Conservation (phyloP, 1,140 invertebrate species). For the Venustaconcha ellipsiformis region DNA sequence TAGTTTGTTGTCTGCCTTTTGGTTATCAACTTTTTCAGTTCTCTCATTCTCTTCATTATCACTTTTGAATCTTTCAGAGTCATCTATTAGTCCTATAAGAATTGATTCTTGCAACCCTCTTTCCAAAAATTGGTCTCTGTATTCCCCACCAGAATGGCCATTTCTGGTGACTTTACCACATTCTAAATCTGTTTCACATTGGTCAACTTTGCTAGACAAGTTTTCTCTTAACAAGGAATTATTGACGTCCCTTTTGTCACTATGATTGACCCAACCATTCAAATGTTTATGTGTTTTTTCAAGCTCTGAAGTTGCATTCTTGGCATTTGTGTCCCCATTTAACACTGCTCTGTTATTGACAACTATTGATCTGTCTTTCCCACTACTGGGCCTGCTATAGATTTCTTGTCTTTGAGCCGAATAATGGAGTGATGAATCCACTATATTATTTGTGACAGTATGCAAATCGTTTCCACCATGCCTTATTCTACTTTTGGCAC, state of each 20-base stretch:
- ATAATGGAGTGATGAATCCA: conserved; percentile 22
- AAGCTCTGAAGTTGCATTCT: background rate
- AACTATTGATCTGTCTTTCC: background rate
- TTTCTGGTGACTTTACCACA: background rate
- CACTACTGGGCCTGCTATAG: background rate
- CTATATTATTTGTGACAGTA: conserved; percentile 23
- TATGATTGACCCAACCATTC: background rate
- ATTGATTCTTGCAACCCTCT: too few species aligned
- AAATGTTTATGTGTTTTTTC: background rate
- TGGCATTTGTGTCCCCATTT: background rate
- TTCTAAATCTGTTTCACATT: background rate
- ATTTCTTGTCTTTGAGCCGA: conserved; percentile 17
- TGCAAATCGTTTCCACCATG: conserved; percentile 26
- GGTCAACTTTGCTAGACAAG: conserved; percentile 9
- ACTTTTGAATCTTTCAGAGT: background rate
- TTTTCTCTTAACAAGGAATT: conserved; percentile 2
- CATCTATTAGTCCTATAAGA: too few species aligned
- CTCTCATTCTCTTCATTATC: conserved; percentile 4
- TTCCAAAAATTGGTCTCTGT: background rate
- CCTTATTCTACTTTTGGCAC: background rate
- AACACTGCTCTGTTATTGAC: background rate
- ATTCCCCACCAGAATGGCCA: background rate
- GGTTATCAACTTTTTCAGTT: conserved; percentile 7
- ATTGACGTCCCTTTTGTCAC: background rate
- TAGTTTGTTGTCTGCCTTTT: too few species aligned